Base-by-base conservation (phyloP, 2,113 vertebrate genomes). In the Mastomys coucha region DNA sequence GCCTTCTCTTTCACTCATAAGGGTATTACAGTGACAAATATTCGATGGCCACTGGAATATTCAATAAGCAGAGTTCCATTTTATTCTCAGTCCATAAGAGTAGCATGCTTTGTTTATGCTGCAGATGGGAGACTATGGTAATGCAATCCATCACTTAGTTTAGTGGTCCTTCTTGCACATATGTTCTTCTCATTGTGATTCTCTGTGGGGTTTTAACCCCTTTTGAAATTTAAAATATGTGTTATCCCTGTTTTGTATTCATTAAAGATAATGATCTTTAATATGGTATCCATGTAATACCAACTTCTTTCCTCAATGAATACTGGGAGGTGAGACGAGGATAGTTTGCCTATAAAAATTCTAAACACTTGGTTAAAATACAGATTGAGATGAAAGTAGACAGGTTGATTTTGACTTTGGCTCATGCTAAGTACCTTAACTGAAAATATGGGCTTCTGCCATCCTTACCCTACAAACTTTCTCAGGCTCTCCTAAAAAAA, bases 1-100 rank as follows among this genome's bases (percentile, higher is more conserved):
- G 22, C 42, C 28, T 97, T 91, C 33, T 67, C 77, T 51, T 86
- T 78, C 77, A 42, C 26, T 87, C 51, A 69, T 70, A 77, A 94
- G 8, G 36, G 24, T 19, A 96, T 72, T 88, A 87, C 7, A n/a
- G 49, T 78, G 16, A 86, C 39, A 94, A 77, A 86, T 97, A 93
- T 92, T 96, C 96, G 53, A 67, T 94, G 85, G 88, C 91, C 81
- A 89, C 33, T 33, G 20, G 56, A 85, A 94, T 94, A 96, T 42
- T 92, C 73, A 96, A 51, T 93, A 90, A 88, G 1, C 24, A 26
- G 31, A 76, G 85, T n/a, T 76, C 12, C 3, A 65, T 81, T 93
- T 94, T 92, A 19, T 82, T 95, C 90, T 88, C 24, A 90, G 17
- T 73, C 26, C 17, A 56, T 77, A 22, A 86, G 51, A 91, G 11